Base-by-base conservation (phyloP, 2,888 invertebrate species). In the Neoitamus cyanurus region DNA sequence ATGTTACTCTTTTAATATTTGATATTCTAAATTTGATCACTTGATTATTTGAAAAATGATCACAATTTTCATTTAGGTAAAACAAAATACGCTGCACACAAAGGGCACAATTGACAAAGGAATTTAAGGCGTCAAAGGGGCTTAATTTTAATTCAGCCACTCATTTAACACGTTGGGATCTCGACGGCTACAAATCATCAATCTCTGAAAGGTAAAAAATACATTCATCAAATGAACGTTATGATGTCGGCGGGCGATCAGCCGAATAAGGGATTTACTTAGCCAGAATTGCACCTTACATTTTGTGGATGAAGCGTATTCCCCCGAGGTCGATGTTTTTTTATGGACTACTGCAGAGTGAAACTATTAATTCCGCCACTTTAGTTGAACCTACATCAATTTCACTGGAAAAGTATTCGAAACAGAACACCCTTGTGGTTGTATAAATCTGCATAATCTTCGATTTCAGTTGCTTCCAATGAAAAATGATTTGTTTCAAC, bases 401-500 rank as follows among this genome's bases (percentile, higher is more conserved):
- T 48, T 78, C 31, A 28, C 15, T 31, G 48, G 78, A 78, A 78
- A 37, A 31, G 6, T 48, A 30, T 30, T 31, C 42, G 48, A 78
- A 78, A 78, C 58, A 34, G 48, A 31, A n/a, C 48, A 48, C 25
- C 48, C 48, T 48, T 31, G 78, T 15, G 15, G 48, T 78, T 78
- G 30, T 58, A 46, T 48, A 48, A 48, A 83, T 83, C 34, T 70
- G 83, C 83, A 83, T 83, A 72, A 83, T 72, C 70, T 48, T 83
- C 73, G 68, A 42, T 48, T 70, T 69, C 30, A 73, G 70, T 73
- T 80, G 31, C 48, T 83, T 70, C 83, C 25, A 11, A 30, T 72
- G 80, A 84, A 72, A 80, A 80, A 72, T 84, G 78, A 84, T 84
- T 84, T 84, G 83, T 70, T 69, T 46, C 31, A 25, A 69, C 25